Base-by-base conservation (phyloP, 2,113 vertebrate genomes). In the Tursiops truncatus region DNA sequence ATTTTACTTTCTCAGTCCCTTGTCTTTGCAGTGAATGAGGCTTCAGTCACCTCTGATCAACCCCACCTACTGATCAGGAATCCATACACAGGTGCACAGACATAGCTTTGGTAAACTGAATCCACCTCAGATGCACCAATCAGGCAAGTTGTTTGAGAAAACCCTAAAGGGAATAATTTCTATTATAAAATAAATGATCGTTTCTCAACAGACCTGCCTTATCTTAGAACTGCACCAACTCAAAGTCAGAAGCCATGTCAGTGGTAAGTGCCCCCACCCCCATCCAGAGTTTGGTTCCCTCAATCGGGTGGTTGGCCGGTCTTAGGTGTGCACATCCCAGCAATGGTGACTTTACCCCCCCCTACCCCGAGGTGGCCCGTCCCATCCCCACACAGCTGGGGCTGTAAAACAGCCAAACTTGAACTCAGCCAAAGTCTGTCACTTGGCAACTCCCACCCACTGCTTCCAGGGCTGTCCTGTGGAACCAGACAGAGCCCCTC, bases 131-230 rank as follows among this genome's bases (percentile, higher is more conserved):
- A 89, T 20, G 5, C 56, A 62, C 28, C 60, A 89, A 21, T 13
- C 8, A 92, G 63, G 28, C 12, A 50, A 44, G 12, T 6, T 56
- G 26, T 31, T 68, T 56, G 63, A 79, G 50, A 23, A 94, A 95
- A 81, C 8, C 26, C n/a, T 89, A 28, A 5, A 8, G 60, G 73
- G n/a, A 47, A 92, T 50, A 28, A 86, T 10, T 85, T 80, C 67
- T 81, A 53, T 41, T 31, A 68, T 96, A 73, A 73, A 89, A 65
- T 28, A 94, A 86, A 89, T 87, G 21, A 60, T 71, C 38, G 41
- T 47, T 92, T 93, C 60, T 93, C 71, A 84, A 53, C 21, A 89
- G 85, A 41, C 31, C 41, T 86, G 23, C 60, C 60, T 58, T 89
- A 73, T 62, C 86, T 76, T 0, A 95, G 56, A 94, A 92, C 62